Base-by-base conservation (phyloP, 2,113 vertebrate genomes). In the Perca flavescens region DNA sequence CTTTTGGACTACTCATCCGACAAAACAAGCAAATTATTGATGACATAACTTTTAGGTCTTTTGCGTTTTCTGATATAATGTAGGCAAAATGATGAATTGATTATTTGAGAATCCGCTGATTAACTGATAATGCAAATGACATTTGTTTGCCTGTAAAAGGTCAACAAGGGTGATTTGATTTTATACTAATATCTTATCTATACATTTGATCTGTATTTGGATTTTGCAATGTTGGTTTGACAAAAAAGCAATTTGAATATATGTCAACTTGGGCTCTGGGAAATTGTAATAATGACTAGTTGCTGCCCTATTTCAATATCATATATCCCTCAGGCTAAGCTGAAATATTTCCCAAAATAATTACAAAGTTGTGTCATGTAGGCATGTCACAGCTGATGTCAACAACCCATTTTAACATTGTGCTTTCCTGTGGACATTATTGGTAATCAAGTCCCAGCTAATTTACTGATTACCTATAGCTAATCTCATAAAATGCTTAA, bases 401-500 rank as follows among this genome's bases (percentile, higher is more conserved):
- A 83, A 54, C 60, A 68, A 60, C 0, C 31, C 25, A 17, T 69
- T 54, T 80, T 9, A 79, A 73, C 58, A 53, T 72, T 15, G 50
- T 77, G 72, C 19, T 68, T 28, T 31, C n/a, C 46, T 22, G 67
- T 67, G 66, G 74, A 74, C 78, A 67, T 80, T 50, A 74, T 66
- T 77, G 57, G 46, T 84, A 74, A 60, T 84, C 9, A 80, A 79
- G 72, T 72, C 71, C 62, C 74, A 56, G 16, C 63, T 86, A 73
- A 82, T 92, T 82, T 82, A 65, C 65, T 68, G 80, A 88, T 90
- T 84, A 85, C 62, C 34, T 72, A 36, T 74, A 70, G 83, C 11
- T 92, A 88, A 93, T 87, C 88, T 85, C 63, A 65, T 91, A 70
- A 90, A 83, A 80, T 74, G 60, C 81, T 64, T 86, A 85, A 94